These are phyloP conservation scores for Hetaerina americana DNA, from an alignment of 1,140 invertebrate species.

Conservation along the genomic window DNA sequence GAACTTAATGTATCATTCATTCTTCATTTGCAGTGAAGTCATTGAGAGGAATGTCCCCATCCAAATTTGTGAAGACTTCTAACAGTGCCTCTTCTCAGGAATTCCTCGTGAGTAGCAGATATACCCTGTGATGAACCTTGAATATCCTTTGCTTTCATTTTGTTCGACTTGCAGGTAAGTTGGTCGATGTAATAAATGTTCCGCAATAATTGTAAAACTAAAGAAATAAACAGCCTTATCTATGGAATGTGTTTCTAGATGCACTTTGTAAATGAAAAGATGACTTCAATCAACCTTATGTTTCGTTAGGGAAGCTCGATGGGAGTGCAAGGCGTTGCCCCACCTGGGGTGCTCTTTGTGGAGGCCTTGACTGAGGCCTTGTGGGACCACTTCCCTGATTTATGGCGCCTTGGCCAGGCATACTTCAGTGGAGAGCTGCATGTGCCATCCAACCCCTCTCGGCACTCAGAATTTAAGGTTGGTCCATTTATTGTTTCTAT, in stretches of 20 bases:
- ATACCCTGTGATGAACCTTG: too few species aligned
- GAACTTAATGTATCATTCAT: too few species aligned
- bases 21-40: neutral
- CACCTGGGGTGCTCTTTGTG: slow-evolving; percentile 47
- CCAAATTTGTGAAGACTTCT: neutral
- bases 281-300: too few species aligned
- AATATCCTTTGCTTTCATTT: neutral
- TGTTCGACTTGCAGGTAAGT: neutral
- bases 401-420: slow-evolving; percentile 80
- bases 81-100: neutral
- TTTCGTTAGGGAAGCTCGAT: neutral
- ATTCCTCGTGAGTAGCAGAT: neutral
- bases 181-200: neutral
- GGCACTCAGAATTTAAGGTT: slow-evolving; percentile 58
- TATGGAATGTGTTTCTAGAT: too few species aligned
- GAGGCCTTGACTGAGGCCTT: slow-evolving; percentile 59
- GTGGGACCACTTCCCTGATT: slow-evolving; percentile 57
- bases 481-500: slow-evolving; percentile 8
- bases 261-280: too few species aligned
- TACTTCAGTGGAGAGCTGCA: slow-evolving; percentile 77
- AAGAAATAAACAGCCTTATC: too few species aligned
- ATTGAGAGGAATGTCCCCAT: neutral
- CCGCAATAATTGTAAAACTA: too few species aligned
- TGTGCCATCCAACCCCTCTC: slow-evolving; percentile 50
- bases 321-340: slow-evolving; percentile 27